phyloP scores from a whole-genome alignment of 2,888 invertebrate genomes.

The Ctena decussata region DNA sequence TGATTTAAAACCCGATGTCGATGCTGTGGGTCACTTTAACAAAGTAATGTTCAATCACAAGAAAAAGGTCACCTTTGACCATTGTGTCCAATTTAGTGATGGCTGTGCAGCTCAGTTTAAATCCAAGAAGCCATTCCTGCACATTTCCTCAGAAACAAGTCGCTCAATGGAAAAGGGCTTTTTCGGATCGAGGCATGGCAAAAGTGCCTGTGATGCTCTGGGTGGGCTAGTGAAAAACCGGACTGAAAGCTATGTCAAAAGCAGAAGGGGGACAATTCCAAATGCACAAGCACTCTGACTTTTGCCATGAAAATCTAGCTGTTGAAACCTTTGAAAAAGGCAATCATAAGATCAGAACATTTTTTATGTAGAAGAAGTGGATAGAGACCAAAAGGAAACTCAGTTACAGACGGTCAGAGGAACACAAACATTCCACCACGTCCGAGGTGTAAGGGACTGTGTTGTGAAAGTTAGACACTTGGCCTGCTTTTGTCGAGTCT shows the following conservation, averaged over 20 bases:
- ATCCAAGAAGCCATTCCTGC: conserved; percentile 38
- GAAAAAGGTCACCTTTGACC: not conserved
- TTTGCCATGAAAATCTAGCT: conserved; percentile 32
- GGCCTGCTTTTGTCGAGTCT: not conserved
- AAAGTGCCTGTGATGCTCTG: conserved; percentile 34
- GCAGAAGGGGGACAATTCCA: conserved; percentile 39
- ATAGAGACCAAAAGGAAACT: not conserved
- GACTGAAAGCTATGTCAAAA: conserved; percentile 32
- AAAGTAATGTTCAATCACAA: not conserved
- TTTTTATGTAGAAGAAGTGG: conserved; percentile 10
- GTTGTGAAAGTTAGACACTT: not conserved
- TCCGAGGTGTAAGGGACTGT: not conserved
- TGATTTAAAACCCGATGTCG: conserved; percentile 32
- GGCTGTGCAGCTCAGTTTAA: conserved; percentile 42
- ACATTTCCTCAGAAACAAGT: conserved; percentile 22
- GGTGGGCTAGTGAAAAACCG: conserved; percentile 39
- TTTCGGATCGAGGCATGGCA: conserved; percentile 51
- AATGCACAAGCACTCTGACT: conserved; percentile 29
- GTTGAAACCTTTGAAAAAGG: not conserved
- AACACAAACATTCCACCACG: not conserved
- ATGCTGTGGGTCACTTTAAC: conserved; percentile 22
- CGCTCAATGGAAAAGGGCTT: conserved; percentile 22
- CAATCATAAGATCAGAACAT: conserved; percentile 33
- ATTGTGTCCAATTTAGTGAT: conserved; percentile 41
- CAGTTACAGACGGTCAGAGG: not conserved